Base-by-base conservation (phyloP, 2,888 invertebrate genomes). In the Euplexia lucipara region DNA sequence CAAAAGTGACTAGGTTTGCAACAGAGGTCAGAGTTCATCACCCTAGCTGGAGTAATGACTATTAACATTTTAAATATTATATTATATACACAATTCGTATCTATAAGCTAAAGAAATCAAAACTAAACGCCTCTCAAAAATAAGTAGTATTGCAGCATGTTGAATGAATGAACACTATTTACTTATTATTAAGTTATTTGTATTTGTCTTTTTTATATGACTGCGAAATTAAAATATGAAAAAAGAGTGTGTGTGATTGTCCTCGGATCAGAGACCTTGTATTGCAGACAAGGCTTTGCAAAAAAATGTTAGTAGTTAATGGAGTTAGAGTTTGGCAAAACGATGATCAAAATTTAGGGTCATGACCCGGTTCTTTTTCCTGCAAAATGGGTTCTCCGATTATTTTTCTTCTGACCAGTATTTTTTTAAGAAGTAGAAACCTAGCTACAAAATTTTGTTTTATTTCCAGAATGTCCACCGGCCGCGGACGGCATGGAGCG, bases 401-500 rank as follows among this genome's bases (percentile, higher is more conserved):
- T 4, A 0, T 32, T 12, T 65, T 10, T 10, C 6, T 9, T 12
- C n/a, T 44, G 14, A 12, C 3, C 12, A 37, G 9, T 26, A 34
- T 20, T 41, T 47, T 4, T 32, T 18, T 5, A 18, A 8, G 0
- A 20, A 58, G n/a, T 20, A n/a, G n/a, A n/a, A n/a, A 30, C 35
- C n/a, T 47, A 16, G 8, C 22, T 51, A 56, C 14, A 59, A 52
- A 35, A 56, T 35, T 12, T 10, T 12, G 1, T 12, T 71, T 68
- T 67, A 18, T 73, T 96, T 96, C 6, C 96, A 99, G 99, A 99
- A 93, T 99, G 99, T 93, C 98, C 98, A 82, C 97, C 98, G 71
- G 98, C 98, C 63, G 97, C 97, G 82, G 98, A 99, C 91, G 98
- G 98, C 79, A 98, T 98, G 98, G 98, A 99, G 92, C 96, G 98